phyloP scores from a whole-genome alignment of 2,113 vertebrate species.

The Psammodynastes pulverulentus region DNA sequence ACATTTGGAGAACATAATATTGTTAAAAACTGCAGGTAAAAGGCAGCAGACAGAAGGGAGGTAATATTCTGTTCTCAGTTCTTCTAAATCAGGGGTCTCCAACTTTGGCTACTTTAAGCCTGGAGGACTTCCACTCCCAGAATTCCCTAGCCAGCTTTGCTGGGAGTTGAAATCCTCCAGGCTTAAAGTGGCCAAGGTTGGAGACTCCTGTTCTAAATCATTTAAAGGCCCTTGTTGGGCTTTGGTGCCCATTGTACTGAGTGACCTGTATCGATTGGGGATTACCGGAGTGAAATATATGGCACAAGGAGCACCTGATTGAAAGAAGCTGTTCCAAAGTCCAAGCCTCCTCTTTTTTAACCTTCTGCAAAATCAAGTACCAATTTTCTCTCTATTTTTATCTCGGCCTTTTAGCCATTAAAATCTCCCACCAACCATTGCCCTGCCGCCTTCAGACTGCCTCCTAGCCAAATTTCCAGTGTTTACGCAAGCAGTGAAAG shows the following conservation, averaged over 20 bases:
- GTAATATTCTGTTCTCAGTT: neutral
- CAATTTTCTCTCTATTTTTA: neutral
- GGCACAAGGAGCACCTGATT: neutral
- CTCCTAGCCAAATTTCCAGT: neutral
- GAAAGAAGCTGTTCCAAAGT: neutral
- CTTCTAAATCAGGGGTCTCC: too few relatives aligned
- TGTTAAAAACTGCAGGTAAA: neutral
- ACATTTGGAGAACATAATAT: neutral
- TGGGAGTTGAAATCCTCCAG: too few relatives aligned
- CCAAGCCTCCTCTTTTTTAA: neutral
- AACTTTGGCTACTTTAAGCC: too few relatives aligned
- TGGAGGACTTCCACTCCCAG: too few relatives aligned
- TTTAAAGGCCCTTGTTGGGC: neutral
- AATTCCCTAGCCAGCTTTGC: too few relatives aligned
- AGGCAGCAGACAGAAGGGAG: neutral
- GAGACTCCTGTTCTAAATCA: too few relatives aligned
- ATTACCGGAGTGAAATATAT: neutral
- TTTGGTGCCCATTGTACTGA: neutral
- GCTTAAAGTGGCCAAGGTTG: too few relatives aligned
- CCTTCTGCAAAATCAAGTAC: neutral
- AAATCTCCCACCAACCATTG: too few relatives aligned
- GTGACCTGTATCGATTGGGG: too few relatives aligned
- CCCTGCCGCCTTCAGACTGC: neutral
- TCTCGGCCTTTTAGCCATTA: neutral
- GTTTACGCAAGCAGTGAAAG: neutral